Evolutionary conservation across 2,797 vertebrate genomes (phyloP), one percentile per base, ranked within the genome.

Genomic region (Periparus ater): DNA sequence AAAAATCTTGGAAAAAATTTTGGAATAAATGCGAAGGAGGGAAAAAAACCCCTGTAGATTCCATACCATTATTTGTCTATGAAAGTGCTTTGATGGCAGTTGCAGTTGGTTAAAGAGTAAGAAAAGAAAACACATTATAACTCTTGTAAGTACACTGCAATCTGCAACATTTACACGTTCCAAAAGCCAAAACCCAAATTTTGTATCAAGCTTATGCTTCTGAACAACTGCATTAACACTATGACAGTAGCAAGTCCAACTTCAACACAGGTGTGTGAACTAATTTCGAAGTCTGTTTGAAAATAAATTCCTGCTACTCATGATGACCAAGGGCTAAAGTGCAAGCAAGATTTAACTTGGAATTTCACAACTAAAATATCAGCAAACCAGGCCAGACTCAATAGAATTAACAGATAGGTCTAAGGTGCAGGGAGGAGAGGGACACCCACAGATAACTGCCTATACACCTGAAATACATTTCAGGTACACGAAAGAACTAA

Each of bases 21-120:
- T 57, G 8, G 26, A 70, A 34, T 27, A 11, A 67, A 57, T 7
- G 30, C 21, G 22, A 57, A 32, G 19, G 29, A 26, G 2, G 6
- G 1, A 0, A 14, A 57, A 27, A 23, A 60, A 51, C 2, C 1
- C 10, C 47, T 61, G 29, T 2, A 70, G n/a, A 63, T 26, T 57
- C 23, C 27, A 54, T 1, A 76, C 15, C 26, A 40, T 29, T 57
- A 53, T 25, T 25, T n/a, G 5, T 15, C 54, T 50, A 38, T 65
- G 50, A 85, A 61, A 78, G 26, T 25, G 26, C 11, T 91, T 50
- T 34, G 26, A 80, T 45, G 17, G 71, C 26, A 48, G 16, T 23
- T 62, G 21, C 57, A 47, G 13, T 6, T 34, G 13, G 36, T 40
- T 15, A 36, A 72, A 73, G 19, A 55, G 25, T 60, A 27, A 73